These are phyloP conservation scores for Clitarchus hookeri DNA, from an alignment of 2,888 invertebrate genomes.

Conservation along the genomic window DNA sequence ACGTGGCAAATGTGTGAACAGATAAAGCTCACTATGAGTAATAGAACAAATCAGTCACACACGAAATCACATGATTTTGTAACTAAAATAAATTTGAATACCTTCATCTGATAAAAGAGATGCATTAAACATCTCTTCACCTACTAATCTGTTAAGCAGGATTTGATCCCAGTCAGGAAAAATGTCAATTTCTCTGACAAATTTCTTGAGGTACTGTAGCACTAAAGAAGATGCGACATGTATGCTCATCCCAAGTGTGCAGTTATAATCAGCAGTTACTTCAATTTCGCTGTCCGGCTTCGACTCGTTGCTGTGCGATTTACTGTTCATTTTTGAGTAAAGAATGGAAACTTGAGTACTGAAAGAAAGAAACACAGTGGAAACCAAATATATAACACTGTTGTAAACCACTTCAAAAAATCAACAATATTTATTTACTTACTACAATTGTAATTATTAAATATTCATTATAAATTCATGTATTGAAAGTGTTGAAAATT, in stretches of 20 bases:
- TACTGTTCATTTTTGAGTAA: background rate
- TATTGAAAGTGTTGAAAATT: too few species aligned
- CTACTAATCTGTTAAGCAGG: background rate
- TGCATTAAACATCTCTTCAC: background rate
- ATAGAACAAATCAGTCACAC: too few species aligned
- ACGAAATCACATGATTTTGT: too few species aligned
- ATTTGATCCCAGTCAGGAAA: background rate
- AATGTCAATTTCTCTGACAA: background rate
- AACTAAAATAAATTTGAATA: background rate
- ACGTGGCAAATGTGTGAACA: too few species aligned
- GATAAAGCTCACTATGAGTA: too few species aligned
- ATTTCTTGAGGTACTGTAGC: background rate
- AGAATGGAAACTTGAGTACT: background rate
- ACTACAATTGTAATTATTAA: too few species aligned
- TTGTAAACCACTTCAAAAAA: too few species aligned
- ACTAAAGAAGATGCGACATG: background rate
- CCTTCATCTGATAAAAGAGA: conserved; percentile 2
- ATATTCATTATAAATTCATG: too few species aligned
- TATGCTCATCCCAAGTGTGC: background rate
- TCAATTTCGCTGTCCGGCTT: background rate
- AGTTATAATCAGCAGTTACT: background rate
- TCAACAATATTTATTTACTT: too few species aligned
- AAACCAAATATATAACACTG: too few species aligned
- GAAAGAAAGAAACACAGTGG: background rate
- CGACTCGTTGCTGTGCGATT: background rate